Base-by-base conservation (phyloP, 1,140 invertebrate genomes). In the Drosophila jambulina region DNA sequence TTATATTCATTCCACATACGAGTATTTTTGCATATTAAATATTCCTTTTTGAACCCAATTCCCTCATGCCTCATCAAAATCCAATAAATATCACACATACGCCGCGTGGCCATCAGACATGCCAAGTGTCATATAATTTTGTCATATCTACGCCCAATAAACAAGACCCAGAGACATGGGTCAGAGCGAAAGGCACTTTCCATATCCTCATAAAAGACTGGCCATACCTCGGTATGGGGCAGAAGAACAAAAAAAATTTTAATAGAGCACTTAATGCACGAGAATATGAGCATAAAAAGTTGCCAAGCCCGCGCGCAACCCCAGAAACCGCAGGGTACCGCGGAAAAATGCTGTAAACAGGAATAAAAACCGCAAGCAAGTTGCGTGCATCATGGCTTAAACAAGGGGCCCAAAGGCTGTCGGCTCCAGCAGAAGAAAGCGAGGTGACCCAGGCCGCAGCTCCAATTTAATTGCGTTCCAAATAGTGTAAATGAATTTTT, bases 401-500 rank as follows among this genome's bases (percentile, higher is more conserved):
- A 17, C 17, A 53, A 19, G 12, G 29, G 43, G 13, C 17, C 49
- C 23, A 21, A 62, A 45, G 67, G 48, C 38, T 49, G 48, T 42
- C 38, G 19, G 2, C 23, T 53, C 25, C 29, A 34, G 45, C 25
- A 48, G 53, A 17, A 64, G 48, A 57, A 49, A 15, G 34, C 8
- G 32, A 17, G 53, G 15, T 19, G 2, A 23, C 19, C 53, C 53
- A n/a, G 15, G 49, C 23, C 42, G 43, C 48, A 63, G 60, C 64
- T 74, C 63, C 75, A 83, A 78, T 83, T 87, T 80, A 88, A 87
- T 87, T 87, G 84, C 68, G 83, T 82, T 87, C 60, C 81, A 87
- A 86, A 87, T 87, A 83, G 83, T 87, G 84, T 87, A 88, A 87
- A 87, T 88, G 84, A 87, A 87, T 88, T 87, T 88, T 88, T 77